phyloP scores from a whole-genome alignment of 2,797 vertebrate genomes.

The Eupleurogrammus muticus region DNA sequence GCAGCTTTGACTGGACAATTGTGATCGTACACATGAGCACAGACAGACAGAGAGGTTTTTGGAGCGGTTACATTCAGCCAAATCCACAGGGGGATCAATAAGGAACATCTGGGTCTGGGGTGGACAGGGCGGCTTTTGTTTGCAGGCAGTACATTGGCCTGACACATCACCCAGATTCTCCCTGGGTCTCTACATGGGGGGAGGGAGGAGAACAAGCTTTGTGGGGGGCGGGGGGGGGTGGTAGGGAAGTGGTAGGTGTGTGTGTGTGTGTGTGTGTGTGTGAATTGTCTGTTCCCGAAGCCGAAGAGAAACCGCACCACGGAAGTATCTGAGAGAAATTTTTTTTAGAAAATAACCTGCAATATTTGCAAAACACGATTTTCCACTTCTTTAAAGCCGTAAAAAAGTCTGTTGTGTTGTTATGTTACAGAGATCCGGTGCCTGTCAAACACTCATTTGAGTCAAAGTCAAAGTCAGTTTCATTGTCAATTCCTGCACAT shows the following conservation, averaged over 20 bases:
- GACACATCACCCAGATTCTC: slow-evolving; percentile 75
- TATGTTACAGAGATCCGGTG: neutral
- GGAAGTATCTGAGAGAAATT: slow-evolving; percentile 27
- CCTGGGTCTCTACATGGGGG: slow-evolving; percentile 62
- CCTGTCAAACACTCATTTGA: neutral
- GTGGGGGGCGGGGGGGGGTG: too few relatives aligned
- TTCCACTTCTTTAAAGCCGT: too few relatives aligned
- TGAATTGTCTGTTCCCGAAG: slow-evolving; percentile 46
- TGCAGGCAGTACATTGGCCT: slow-evolving; percentile 72
- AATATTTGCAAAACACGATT: slow-evolving; percentile 1
- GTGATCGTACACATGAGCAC: slow-evolving; percentile 18
- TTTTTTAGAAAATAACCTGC: slow-evolving; percentile 26
- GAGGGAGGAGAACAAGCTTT: slow-evolving; percentile 45
- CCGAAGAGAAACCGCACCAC: slow-evolving; percentile 24
- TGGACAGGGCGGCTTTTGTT: slow-evolving; percentile 80
- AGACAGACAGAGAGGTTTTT: slow-evolving; percentile 38
- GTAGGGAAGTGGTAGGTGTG: slow-evolving; percentile 66
- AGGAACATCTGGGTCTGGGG: slow-evolving; percentile 82
- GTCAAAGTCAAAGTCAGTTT: neutral
- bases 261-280: slow-evolving; percentile 61
- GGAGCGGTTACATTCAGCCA: slow-evolving; percentile 79
- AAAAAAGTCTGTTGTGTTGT: neutral
- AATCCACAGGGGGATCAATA: slow-evolving; percentile 81
- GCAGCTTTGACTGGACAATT: slow-evolving; percentile 41
- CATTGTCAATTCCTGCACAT: too few relatives aligned